phyloP scores from a whole-genome alignment of 1,140 invertebrate species.

The Phthorimaea operculella region DNA sequence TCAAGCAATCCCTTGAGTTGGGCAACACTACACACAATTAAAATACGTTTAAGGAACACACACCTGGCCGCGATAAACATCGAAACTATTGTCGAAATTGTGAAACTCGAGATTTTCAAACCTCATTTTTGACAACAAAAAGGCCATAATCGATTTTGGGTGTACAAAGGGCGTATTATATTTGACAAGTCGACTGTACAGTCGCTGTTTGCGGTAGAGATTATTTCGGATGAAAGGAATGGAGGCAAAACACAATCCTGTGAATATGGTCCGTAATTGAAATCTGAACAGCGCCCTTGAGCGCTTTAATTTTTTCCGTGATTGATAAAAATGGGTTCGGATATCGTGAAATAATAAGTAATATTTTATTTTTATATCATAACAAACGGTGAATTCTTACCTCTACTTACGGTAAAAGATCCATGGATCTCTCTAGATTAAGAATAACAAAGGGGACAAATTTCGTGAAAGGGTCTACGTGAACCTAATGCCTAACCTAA shows the following conservation, averaged over 20 bases:
- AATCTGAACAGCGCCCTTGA: conserved; percentile 52
- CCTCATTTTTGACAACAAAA: conserved; percentile 68
- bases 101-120: conserved; percentile 62
- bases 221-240: conserved; percentile 67
- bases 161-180: conserved; percentile 62
- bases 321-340: conserved; percentile 25
- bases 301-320: conserved; percentile 44
- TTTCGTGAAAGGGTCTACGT: too few relatives aligned
- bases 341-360: conserved; percentile 19
- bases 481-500: too few relatives aligned
- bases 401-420: too few relatives aligned
- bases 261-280: conserved; percentile 60
- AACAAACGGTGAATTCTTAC: too few relatives aligned
- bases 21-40: conserved; percentile 35
- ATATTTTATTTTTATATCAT: too few relatives aligned
- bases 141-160: conserved; percentile 65
- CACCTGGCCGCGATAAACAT: conserved; percentile 64
- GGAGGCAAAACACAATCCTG: conserved; percentile 62
- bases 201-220: conserved; percentile 65
- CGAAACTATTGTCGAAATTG: conserved; percentile 64
- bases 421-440: too few relatives aligned
- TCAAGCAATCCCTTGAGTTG: neutral
- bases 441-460: too few relatives aligned
- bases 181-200: conserved; percentile 65
- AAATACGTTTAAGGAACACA: conserved; percentile 55